These are phyloP conservation scores for Blastobasis adustella DNA, from an alignment of 2,888 invertebrate species.

Conservation along the genomic window DNA sequence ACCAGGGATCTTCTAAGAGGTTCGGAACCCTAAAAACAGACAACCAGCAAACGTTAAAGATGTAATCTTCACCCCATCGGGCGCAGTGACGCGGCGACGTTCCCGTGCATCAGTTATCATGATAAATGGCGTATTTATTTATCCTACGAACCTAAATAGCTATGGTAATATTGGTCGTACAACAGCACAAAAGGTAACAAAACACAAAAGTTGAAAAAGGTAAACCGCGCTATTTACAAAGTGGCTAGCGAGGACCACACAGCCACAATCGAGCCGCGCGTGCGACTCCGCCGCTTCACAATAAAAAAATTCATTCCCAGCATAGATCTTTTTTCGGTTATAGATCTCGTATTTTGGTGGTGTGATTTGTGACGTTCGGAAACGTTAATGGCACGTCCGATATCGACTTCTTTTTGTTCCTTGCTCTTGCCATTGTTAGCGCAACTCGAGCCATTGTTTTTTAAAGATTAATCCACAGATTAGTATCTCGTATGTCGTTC, in stretches of 20 bases:
- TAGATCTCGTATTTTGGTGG: slow-evolving; percentile 72
- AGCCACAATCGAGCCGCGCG: slow-evolving; percentile 73
- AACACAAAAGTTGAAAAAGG: slow-evolving; percentile 76
- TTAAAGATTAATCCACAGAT: slow-evolving; percentile 5
- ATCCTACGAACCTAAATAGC: slow-evolving; percentile 74
- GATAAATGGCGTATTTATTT: slow-evolving; percentile 75
- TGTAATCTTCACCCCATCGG: slow-evolving; percentile 60
- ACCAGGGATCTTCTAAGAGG: no score
- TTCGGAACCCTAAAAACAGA: no score
- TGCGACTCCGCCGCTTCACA: slow-evolving; percentile 63
- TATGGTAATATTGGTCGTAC: slow-evolving; percentile 75
- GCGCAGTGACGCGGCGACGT: slow-evolving; percentile 51
- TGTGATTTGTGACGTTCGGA: slow-evolving; percentile 74
- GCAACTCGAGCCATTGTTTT: slow-evolving; percentile 13
- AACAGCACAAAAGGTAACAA: slow-evolving; percentile 76
- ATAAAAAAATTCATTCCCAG: slow-evolving; percentile 58
- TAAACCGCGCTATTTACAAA: slow-evolving; percentile 76
- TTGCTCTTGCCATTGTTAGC: slow-evolving; percentile 16
- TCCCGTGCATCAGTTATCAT: slow-evolving; percentile 70
- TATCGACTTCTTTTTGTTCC: slow-evolving; percentile 6
- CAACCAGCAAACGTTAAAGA: slow-evolving; percentile 50
- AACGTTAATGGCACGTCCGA: slow-evolving; percentile 63
- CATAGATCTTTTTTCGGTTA: slow-evolving; percentile 69
- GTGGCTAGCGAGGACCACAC: slow-evolving; percentile 75
- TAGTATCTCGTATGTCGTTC: neutral